Base-by-base conservation (phyloP, 2,113 vertebrate genomes). In the Danionella cerebrum region DNA sequence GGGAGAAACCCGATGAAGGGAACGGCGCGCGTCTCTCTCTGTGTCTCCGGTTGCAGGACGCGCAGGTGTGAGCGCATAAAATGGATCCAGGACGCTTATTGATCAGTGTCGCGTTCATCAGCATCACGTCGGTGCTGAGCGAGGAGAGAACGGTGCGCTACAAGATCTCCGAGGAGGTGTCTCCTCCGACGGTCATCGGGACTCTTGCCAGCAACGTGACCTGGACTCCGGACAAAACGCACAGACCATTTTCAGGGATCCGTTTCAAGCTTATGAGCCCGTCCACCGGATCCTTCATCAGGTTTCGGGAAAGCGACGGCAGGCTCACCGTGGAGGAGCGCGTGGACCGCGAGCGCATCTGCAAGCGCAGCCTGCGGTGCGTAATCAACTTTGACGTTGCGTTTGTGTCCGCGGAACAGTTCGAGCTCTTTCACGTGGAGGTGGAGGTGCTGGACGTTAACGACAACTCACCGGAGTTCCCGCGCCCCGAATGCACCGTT, bases 181-280 rank as follows among this genome's bases (percentile, higher is more conserved):
- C 88, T 1, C 89, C 93, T 2, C 94, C 93, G 47, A 94, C 91
- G 4, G 90, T 96, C 63, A 96, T 98, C 69, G 96, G 95, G 50
- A 95, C 93, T 25, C 84, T 98, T 6, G 93, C 93, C 60, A 92
- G 94, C 73, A 95, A 97, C 79, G 84, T 95, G 87, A 90, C 91
- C 74, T 86, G 93, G 83, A 91, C 86, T 76, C 84, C 84, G 45
- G 62, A 65, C 29, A 65, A 51, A 65, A 50, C 62, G 35, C 38
- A 41, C 35, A 36, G 63, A 24, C 13, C 64, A 59, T 85, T 89
- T 44, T 80, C 82, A 21, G 89, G 87, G 24, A 90, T 79, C 82
- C 90, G 86, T 82, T 98, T 97, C 84, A 91, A 94, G 74, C 88
- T 96, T 86, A 94, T 98, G 94, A 91, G 91, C 82, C 93, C 93